Evolutionary conservation across 2,797 vertebrate species (phyloP).

Genomic region (Sparus aurata): DNA sequence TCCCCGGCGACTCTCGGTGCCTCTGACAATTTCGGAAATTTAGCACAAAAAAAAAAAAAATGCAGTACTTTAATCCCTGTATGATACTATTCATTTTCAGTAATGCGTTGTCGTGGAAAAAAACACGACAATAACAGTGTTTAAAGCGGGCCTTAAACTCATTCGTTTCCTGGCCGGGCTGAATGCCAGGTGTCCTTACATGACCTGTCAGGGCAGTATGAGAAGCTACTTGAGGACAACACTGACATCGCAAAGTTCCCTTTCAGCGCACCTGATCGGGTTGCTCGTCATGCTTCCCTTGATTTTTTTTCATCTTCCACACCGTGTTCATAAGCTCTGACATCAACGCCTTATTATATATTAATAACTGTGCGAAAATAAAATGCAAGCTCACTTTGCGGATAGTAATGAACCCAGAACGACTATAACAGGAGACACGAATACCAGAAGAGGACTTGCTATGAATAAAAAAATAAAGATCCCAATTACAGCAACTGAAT

Average conservation of each 20-base stretch:
- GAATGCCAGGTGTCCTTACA: slow-evolving; percentile 75
- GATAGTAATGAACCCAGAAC: neutral
- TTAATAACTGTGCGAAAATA: neutral
- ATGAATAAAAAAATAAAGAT: neutral
- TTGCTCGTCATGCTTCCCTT: neutral
- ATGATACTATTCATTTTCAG: neutral
- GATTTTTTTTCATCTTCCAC: neutral
- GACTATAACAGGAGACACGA: neutral
- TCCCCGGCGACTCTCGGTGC: slow-evolving; percentile 80
- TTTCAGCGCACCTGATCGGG: neutral
- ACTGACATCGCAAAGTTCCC: slow-evolving; percentile 14
- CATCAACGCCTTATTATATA: neutral
- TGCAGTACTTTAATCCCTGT: too few species aligned
- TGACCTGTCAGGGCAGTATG: slow-evolving; percentile 67
- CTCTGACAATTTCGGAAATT: slow-evolving; percentile 6
- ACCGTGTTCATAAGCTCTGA: neutral
- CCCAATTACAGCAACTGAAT: neutral
- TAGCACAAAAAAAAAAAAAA: neutral
- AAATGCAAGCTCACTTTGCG: neutral
- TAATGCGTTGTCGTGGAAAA: rapidly evolving
- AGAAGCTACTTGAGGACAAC: slow-evolving; percentile 77
- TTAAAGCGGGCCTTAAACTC: slow-evolving; percentile 11
- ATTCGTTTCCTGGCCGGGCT: slow-evolving; percentile 18
- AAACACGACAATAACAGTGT: neutral
- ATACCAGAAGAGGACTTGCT: neutral